A percentile compares a stretch with the other conserved stretches of the same genome.
Evolutionary conservation across 2,113 vertebrate species (phyloP).

Genomic region (Thalassoma bifasciatum): DNA sequence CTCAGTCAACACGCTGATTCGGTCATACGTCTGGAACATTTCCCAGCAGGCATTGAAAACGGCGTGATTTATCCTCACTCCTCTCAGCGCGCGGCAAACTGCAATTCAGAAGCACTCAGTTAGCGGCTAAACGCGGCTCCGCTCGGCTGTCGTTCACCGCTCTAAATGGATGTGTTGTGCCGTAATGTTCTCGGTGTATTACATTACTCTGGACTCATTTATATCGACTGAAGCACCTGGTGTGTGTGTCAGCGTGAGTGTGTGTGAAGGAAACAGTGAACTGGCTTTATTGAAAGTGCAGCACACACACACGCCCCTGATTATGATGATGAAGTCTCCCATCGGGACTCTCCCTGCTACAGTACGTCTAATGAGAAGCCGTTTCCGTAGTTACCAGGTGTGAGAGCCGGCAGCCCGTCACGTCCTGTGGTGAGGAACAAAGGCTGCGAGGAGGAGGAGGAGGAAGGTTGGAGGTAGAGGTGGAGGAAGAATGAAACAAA

Average conservation of each 20-base stretch:
- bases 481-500: slow-evolving; percentile 21
- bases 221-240: slow-evolving; percentile 33
- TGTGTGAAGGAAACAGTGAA: slow-evolving; percentile 13
- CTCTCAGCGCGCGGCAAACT: not conserved
- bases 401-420: slow-evolving; percentile 48
- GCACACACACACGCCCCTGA: slow-evolving; percentile 4
- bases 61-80: slow-evolving; percentile 1
- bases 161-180: slow-evolving; percentile 14
- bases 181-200: slow-evolving; percentile 34
- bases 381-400: slow-evolving; percentile 75
- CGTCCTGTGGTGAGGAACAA: slow-evolving; percentile 63
- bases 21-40: not conserved
- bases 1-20: slow-evolving; percentile 31
- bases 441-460: slow-evolving; percentile 25
- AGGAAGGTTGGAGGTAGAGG: not conserved
- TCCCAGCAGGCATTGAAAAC: slow-evolving; percentile 3
- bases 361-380: slow-evolving; percentile 62
- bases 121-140: not conserved
- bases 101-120: slow-evolving; percentile 11
- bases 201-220: slow-evolving; percentile 29
- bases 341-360: slow-evolving; percentile 37
- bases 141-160: slow-evolving; percentile 8
- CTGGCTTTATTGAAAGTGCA: slow-evolving; percentile 11
- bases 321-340: slow-evolving; percentile 59
- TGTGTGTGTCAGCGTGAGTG: slow-evolving; percentile 6